These are phyloP conservation scores for zebrafish (Danio rerio) DNA, from an alignment of 2,113 vertebrate genomes.

Conservation along the genomic window DNA sequence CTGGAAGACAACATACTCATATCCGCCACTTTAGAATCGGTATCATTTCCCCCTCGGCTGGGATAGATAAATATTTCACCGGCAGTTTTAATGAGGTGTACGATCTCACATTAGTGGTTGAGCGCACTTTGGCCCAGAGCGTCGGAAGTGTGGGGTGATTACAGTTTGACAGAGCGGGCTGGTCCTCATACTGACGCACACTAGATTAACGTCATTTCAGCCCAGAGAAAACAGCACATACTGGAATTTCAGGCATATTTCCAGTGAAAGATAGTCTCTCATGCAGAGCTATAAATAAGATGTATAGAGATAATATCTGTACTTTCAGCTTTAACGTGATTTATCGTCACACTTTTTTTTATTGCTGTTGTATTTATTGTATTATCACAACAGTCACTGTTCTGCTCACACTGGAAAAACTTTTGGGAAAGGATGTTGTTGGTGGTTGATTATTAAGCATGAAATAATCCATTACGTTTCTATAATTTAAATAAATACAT, in stretches of 20 bases:
- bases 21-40: not conserved
- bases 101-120: conserved; percentile 60
- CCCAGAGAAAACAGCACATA: not conserved
- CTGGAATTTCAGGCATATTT: conserved; percentile 12
- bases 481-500: no score
- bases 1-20: not conserved
- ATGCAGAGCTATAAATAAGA: conserved; percentile 24
- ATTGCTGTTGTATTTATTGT: conserved; percentile 18
- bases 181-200: conserved; percentile 43
- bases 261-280: conserved; percentile 4
- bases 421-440: not conserved
- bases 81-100: conserved; percentile 70
- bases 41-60: conserved; percentile 65
- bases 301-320: conserved; percentile 11
- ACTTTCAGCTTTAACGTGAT: conserved; percentile 14
- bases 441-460: not conserved
- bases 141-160: conserved; percentile 66
- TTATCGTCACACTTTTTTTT: not conserved
- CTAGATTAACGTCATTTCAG: conserved; percentile 14
- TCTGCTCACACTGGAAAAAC: not conserved
- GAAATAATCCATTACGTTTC: no score
- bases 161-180: conserved; percentile 56
- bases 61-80: conserved; percentile 70
- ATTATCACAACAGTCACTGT: conserved; percentile 11
- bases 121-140: conserved; percentile 56